Evolutionary conservation across 1,140 invertebrate genomes (phyloP).

Genomic region (Druon quercuslanigerum): DNA sequence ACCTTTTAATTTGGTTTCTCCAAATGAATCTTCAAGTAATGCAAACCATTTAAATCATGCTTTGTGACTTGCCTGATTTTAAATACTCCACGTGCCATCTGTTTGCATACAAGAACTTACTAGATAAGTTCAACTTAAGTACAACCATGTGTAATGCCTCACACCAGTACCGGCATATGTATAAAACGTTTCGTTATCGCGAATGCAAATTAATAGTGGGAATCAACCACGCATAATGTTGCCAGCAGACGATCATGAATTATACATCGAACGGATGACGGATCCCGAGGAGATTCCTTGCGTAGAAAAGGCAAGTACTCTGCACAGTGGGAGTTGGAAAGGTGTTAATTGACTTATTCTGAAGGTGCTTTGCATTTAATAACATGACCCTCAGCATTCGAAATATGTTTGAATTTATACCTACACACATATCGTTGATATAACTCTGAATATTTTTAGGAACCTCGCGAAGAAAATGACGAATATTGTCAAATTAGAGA

Average conservation of each 20-base stretch:
- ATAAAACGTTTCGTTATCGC: constrained; percentile 45
- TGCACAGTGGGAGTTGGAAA: background rate
- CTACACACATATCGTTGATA: too few relatives aligned
- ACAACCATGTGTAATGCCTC: constrained; percentile 49
- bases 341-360: constrained; percentile 1
- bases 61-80: constrained; percentile 11
- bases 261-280: constrained; percentile 48
- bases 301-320: constrained; percentile 16
- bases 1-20: too few relatives aligned
- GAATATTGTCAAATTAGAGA: too few relatives aligned
- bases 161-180: constrained; percentile 29
- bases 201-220: constrained; percentile 55
- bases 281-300: constrained; percentile 36
- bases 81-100: constrained; percentile 26
- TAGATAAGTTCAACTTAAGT: background rate
- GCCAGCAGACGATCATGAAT: constrained; percentile 53
- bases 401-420: too few relatives aligned
- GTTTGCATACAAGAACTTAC: background rate
- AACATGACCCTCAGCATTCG: too few relatives aligned
- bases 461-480: too few relatives aligned
- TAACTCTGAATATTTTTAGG: too few relatives aligned
- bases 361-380: too few relatives aligned
- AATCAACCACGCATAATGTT: constrained; percentile 50
- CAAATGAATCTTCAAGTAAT: background rate
- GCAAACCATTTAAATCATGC: background rate